Evolutionary conservation across 2,888 invertebrate species (phyloP), one percentile per base, ranked within the genome.

Genomic region (Diaperis boleti): DNA sequence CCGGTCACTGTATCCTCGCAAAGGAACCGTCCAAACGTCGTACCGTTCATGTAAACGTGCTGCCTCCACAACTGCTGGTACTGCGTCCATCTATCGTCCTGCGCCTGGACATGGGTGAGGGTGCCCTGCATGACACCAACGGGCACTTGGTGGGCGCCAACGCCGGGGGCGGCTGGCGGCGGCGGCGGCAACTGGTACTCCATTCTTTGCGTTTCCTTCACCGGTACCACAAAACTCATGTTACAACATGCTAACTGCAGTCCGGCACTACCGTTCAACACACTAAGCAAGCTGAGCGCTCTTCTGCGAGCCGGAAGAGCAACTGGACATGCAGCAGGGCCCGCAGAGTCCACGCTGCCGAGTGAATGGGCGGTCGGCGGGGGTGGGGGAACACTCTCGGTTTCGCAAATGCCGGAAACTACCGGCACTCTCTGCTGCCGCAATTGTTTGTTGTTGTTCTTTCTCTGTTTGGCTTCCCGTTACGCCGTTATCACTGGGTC

Each of bases 1-100:
- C n/a, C n/a, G n/a, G n/a, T n/a, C n/a, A n/a, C n/a, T n/a, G n/a
- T n/a, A n/a, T n/a, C n/a, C n/a, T n/a, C n/a, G n/a, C n/a, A n/a
- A 11, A 33, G 33, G 33, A 33, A 33, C 33, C 11, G 11, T 20
- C 15, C 22, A 10, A 42, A 18, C 31, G 26, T 83, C 86, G 85
- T 88, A 90, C 90, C 90, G 82, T 90, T 90, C 82, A 90, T 89
- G 80, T 90, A 90, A 79, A 90, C 90, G 80, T 91, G 91, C 81
- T 91, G 91, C 74, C 91, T 84, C 91, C 91, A 91, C 70, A 91
- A 86, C 81, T 91, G 91, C 73, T 87, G 87, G 80, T 91, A 91
- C 83, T 91, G 91, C 72, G 86, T 86, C 90, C 90, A 91, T 64
- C 86, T 75, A 59, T 86, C 84, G 73, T 86, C 84, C 76, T 86